phyloP scores from a whole-genome alignment of 2,113 vertebrate species.

The Eublepharis macularius region DNA sequence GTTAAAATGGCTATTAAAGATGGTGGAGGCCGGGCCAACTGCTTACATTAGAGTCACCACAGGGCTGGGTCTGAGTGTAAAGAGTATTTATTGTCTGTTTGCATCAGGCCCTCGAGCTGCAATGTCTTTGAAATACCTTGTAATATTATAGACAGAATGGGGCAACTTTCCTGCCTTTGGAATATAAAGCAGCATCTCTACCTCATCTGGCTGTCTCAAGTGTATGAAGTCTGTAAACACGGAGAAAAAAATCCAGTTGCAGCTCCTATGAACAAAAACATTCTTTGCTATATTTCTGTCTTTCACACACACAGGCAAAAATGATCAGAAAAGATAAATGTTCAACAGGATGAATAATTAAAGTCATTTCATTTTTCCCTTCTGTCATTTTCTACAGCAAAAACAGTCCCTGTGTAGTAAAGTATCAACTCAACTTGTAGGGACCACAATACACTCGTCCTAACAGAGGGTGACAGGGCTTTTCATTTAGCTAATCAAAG shows the following conservation, averaged over 20 bases:
- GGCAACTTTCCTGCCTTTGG: neutral
- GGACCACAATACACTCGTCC: neutral
- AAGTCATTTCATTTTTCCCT: neutral
- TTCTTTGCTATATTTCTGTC: neutral
- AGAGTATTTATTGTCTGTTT: too few species aligned
- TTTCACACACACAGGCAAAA: neutral
- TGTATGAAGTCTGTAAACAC: neutral
- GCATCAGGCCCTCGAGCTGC: neutral
- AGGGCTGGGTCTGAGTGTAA: neutral
- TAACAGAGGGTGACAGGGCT: constrained; percentile 1
- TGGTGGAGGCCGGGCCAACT: too few species aligned
- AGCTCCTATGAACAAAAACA: neutral
- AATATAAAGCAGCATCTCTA: neutral
- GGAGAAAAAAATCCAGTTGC: neutral
- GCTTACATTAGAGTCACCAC: neutral
- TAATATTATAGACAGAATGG: neutral
- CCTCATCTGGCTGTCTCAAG: rapidly evolving
- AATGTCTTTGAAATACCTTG: neutral
- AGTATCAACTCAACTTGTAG: neutral
- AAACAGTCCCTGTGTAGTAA: neutral
- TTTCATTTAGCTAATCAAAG: constrained; percentile 24
- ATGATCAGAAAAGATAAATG: neutral
- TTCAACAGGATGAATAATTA: neutral
- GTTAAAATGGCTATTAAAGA: too few species aligned
- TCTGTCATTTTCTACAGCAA: neutral